Evolutionary conservation across 2,113 vertebrate genomes (phyloP).

Genomic region (Solea solea): DNA sequence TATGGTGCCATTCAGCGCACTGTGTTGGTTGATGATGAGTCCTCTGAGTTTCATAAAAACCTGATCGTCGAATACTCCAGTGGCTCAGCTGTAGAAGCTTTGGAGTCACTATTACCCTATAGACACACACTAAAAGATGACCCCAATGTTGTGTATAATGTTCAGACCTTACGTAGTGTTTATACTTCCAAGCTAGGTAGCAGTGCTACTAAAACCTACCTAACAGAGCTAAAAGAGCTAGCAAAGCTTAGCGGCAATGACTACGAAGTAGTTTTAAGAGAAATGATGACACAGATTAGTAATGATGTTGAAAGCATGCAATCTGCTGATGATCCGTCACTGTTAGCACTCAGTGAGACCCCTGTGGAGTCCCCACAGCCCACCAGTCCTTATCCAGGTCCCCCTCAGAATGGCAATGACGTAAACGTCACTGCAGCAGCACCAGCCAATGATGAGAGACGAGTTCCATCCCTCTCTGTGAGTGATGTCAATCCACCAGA

Average conservation of each 20-base stretch:
- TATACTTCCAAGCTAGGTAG: not conserved
- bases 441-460: not conserved
- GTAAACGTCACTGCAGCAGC: too few species aligned
- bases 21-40: not conserved
- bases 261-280: not conserved
- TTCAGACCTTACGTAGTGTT: not conserved
- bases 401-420: too few species aligned
- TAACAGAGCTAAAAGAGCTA: not conserved
- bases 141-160: not conserved
- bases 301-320: not conserved
- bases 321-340: not conserved
- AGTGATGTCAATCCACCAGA: not conserved
- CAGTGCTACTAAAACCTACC: not conserved
- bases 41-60: not conserved
- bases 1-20: too few species aligned
- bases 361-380: too few species aligned
- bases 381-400: too few species aligned
- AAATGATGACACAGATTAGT: not conserved
- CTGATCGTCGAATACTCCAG: not conserved
- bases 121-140: not conserved
- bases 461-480: not conserved
- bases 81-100: not conserved
- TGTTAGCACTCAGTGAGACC: too few species aligned
- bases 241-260: slow-evolving; percentile 4
- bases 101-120: not conserved